Evolutionary conservation across 2,797 vertebrate genomes (phyloP).

Genomic region (Tenualosa thibaudeaui): DNA sequence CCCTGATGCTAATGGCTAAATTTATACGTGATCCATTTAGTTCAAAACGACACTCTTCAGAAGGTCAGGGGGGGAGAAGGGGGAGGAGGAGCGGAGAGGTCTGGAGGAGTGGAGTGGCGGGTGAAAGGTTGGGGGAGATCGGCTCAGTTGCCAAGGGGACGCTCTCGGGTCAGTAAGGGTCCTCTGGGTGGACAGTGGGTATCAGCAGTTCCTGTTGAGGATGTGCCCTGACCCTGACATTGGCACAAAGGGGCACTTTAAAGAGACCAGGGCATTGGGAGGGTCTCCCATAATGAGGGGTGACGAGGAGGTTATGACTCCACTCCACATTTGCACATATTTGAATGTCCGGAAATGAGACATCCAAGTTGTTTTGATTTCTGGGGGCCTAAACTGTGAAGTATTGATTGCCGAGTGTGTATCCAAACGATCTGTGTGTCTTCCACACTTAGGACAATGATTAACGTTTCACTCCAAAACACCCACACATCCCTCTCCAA

Average conservation of each 20-base stretch:
- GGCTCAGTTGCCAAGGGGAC: constrained; percentile 64
- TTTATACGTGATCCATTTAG: constrained; percentile 63
- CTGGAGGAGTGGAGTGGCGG: constrained; percentile 7
- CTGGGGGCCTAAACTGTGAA: not conserved
- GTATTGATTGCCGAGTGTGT: not conserved
- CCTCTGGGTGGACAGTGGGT: constrained; percentile 55
- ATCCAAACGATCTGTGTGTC: not conserved
- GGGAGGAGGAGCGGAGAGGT: not conserved
- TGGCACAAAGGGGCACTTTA: constrained; percentile 60
- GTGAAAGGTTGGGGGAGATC: constrained; percentile 61
- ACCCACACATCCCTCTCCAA: not conserved
- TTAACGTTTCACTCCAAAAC: constrained; percentile 24
- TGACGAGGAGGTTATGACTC: not conserved
- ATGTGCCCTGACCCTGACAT: constrained; percentile 38
- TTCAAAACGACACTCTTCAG: constrained; percentile 38
- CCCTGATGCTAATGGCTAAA: constrained; percentile 59
- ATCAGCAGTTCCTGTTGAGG: constrained; percentile 55
- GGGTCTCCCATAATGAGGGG: not conserved
- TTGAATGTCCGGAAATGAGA: not conserved
- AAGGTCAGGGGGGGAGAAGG: constrained; percentile 43
- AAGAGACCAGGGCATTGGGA: constrained; percentile 30
- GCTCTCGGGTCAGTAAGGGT: constrained; percentile 55
- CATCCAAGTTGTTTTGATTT: constrained; percentile 6
- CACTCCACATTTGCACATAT: constrained; percentile 11
- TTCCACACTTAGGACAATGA: not conserved